These are phyloP conservation scores for Neoascia interrupta DNA, from an alignment of 2,888 invertebrate species.

Conservation along the genomic window DNA sequence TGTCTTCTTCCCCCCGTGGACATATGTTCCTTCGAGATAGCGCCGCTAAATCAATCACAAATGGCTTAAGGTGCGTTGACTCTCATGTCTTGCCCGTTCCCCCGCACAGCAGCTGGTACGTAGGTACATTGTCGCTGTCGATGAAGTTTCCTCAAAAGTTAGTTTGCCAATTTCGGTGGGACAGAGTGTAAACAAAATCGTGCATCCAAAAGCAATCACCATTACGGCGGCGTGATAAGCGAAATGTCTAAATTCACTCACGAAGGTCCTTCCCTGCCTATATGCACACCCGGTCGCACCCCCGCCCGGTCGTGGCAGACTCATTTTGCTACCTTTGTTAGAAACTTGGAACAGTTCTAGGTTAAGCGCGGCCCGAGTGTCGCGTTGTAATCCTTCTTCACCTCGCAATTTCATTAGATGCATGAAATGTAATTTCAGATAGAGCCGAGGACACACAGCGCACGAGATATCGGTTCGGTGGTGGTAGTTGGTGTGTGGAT, in stretches of 20 bases:
- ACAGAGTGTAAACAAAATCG: constrained; percentile 25
- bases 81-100: too few relatives aligned
- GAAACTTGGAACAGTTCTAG: constrained; percentile 15
- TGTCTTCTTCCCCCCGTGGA: too few relatives aligned
- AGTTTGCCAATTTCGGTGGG: background rate
- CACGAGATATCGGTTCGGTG: too few relatives aligned
- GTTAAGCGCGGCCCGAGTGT: constrained; percentile 26
- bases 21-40: constrained; percentile 1
- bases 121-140: background rate
- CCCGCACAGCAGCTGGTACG: too few relatives aligned
- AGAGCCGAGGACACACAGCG: constrained; percentile 52
- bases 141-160: too few relatives aligned
- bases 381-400: constrained; percentile 58
- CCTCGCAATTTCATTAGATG: constrained; percentile 67
- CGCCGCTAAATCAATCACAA: constrained; percentile 34
- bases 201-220: constrained; percentile 43
- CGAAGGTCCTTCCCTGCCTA: too few relatives aligned
- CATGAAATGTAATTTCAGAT: constrained; percentile 67
- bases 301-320: too few relatives aligned
- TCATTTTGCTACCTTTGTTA: constrained; percentile 6
- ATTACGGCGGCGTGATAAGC: constrained; percentile 26
- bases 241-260: constrained; percentile 34
- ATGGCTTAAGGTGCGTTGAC: constrained; percentile 28
- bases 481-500: too few relatives aligned
- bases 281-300: too few relatives aligned